Evolutionary conservation across 1,140 invertebrate genomes (phyloP), one percentile per base, ranked within the genome.

Genomic region (Megathymus violae): DNA sequence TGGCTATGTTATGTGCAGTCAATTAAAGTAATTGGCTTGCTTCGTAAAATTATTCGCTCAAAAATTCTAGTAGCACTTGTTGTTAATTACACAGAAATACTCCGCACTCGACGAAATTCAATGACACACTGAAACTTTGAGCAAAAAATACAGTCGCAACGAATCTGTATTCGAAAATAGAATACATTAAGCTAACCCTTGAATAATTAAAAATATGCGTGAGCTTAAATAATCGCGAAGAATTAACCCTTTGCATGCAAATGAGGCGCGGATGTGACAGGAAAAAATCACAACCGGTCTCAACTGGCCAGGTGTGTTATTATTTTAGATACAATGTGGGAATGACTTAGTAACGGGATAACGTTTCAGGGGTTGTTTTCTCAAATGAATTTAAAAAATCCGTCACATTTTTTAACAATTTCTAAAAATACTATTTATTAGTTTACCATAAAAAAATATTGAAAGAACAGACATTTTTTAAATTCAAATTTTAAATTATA

Each of bases 191-290:
- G 44, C 73, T 69, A 77, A 87, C 87, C 85, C 85, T 86, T 82
- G 82, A 83, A 90, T 88, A 90, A 90, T 90, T 90, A 90, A 88
- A 90, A 88, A 86, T 88, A 87, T 87, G 84, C 84, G 88, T 82
- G 82, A 85, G 82, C 76, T 68, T 75, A 87, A 86, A 88, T 87
- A 87, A 80, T 87, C 81, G 78, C 71, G 74, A 87, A 82, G 83
- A 86, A 72, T 88, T 88, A 88, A 88, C 88, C 88, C 88, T 87
- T 82, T 74, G 78, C 74, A 88, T 89, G 87, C 85, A 87, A 87
- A 88, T 88, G 66, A 80, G 72, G 68, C 41, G 60, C 70, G 74
- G 75, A 76, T 82, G 73, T 71, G 74, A 71, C 64, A 65, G 46
- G 67, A 71, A 74, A 75, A 78, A 85, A 82, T 80, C 80, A 74